These are phyloP conservation scores for Epistrophella euchroma DNA, from an alignment of 2,888 invertebrate species.

Conservation along the genomic window DNA sequence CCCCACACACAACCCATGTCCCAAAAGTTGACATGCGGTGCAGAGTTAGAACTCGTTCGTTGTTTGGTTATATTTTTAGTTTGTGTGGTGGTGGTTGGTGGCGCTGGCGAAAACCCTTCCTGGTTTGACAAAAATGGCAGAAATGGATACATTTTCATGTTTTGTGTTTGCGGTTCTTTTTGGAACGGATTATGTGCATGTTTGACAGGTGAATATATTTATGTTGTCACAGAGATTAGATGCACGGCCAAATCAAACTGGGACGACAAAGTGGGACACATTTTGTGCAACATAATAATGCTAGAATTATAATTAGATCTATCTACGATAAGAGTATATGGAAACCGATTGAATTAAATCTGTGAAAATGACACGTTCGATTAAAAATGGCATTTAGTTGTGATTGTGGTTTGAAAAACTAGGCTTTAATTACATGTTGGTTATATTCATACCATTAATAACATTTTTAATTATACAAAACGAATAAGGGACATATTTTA, in stretches of 20 bases:
- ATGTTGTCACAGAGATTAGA: conserved; percentile 66
- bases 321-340: background rate
- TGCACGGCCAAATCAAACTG: conserved; percentile 15
- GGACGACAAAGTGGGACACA: background rate
- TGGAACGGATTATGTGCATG: conserved; percentile 57
- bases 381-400: conserved; percentile 30
- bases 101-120: conserved; percentile 32
- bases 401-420: conserved; percentile 25
- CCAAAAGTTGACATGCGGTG: conserved; percentile 19
- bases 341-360: conserved; percentile 17
- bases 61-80: background rate
- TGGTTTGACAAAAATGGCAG: conserved; percentile 54
- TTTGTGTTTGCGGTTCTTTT: conserved; percentile 52
- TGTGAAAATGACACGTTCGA: conserved; percentile 21
- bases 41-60: background rate
- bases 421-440: background rate
- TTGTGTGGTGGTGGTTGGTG: conserved; percentile 2
- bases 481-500: background rate
- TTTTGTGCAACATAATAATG: conserved; percentile 23
- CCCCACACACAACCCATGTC: background rate
- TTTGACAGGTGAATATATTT: conserved; percentile 72
- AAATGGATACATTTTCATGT: conserved; percentile 64
- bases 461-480: conserved; percentile 14
- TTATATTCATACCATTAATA: background rate
- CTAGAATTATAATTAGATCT: background rate